Base-by-base conservation (phyloP, 2,797 vertebrate genomes). In the Lacerta bilineata region DNA sequence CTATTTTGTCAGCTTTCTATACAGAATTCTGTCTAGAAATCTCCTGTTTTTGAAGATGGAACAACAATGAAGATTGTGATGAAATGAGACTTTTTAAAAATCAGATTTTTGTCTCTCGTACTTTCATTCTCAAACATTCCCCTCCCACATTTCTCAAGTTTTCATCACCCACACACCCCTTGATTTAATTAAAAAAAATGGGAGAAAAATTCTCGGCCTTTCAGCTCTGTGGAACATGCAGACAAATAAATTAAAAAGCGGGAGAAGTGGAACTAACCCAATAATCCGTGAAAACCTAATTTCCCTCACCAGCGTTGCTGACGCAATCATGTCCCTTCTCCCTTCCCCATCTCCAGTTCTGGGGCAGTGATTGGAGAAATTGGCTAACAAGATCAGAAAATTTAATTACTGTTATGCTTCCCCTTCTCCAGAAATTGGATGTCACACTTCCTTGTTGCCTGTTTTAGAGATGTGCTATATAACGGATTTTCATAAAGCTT, bases 331-430 rank as follows among this genome's bases (percentile, higher is more conserved):
- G 95, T 95, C 93, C 96, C 95, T 94, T 95, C 94, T 96, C 95
- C 93, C 94, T 95, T 96, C 93, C 95, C 80, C 20, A 94, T 94
- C 95, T 95, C 96, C 94, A 95, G 96, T 97, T 96, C 96, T 92
- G 96, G 96, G 95, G 97, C 97, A 97, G 95, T 95, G 97, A 97
- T 96, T 97, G 97, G 95, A 97, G 96, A 97, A 97, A 97, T 97
- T 97, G 97, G 96, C 95, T 97, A 97, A 97, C 97, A 97, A 97
- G 97, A 97, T 97, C 97, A 97, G 97, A 97, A 97, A 97, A 97
- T 97, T 97, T 97, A 97, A 97, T 97, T 97, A 97, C 96, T 3
- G 93, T 96, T 97, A 94, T 97, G 95, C 93, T 89, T 87, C 95
- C 96, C 94, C 93, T 96, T 97, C 96, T 96, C 96, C 95, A 96